A percentile compares a stretch with the other conserved stretches of the same genome.
These are phyloP conservation scores for Pseudobourletiella spinata DNA, from an alignment of 1,140 invertebrate species.

Conservation along the genomic window DNA sequence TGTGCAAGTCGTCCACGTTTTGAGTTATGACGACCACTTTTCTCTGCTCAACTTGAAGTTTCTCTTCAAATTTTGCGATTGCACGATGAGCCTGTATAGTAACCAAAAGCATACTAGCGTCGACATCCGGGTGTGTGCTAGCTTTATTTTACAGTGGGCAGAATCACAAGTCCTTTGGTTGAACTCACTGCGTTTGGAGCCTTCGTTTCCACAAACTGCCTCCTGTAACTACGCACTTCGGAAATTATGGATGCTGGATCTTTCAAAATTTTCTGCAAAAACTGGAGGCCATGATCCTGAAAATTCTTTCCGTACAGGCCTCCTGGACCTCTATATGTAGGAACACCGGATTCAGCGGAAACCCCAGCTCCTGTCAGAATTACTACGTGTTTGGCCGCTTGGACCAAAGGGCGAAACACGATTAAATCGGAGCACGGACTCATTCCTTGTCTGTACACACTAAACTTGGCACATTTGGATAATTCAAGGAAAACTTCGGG, in stretches of 20 bases:
- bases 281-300: constrained; percentile 54
- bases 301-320: constrained; percentile 68
- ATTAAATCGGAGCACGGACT: too few relatives aligned
- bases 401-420: too few relatives aligned
- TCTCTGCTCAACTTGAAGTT: constrained; percentile 49
- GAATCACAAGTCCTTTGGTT: too few relatives aligned
- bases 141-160: too few relatives aligned
- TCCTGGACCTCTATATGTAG: constrained; percentile 66
- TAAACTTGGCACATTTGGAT: too few relatives aligned
- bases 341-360: constrained; percentile 68
- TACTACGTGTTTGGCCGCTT: constrained; percentile 51
- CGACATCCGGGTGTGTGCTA: too few relatives aligned
- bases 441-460: too few relatives aligned
- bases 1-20: constrained; percentile 86
- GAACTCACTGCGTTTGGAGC: constrained; percentile 55
- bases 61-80: constrained; percentile 65
- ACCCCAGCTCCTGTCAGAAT: constrained; percentile 67
- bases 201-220: constrained; percentile 55
- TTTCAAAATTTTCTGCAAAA: constrained; percentile 52
- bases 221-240: constrained; percentile 69
- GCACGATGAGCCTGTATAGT: constrained; percentile 78
- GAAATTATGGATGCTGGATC: constrained; percentile 64
- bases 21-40: constrained; percentile 71
- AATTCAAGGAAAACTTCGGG: too few relatives aligned
- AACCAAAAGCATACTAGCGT: too few relatives aligned